Evolutionary conservation across 2,797 vertebrate genomes (phyloP), one percentile per base, ranked within the genome.

Genomic region (Falco concolor): DNA sequence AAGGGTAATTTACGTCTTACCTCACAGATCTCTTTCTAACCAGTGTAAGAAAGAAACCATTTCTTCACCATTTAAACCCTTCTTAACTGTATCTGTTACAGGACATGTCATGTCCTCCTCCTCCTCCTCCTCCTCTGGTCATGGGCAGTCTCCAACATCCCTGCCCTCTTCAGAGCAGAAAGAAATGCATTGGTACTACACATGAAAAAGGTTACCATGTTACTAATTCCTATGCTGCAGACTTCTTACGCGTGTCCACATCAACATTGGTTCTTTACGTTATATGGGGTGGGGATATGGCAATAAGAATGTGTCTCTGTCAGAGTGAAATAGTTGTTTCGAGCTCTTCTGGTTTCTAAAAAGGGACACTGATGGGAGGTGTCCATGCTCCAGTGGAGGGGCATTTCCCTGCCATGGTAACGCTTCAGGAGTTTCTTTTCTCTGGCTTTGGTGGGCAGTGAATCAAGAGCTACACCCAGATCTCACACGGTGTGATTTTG

Each of bases 131-230:
- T 72, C 6, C 16, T 50, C 15, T 38, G 19, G 6, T 22, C 0
- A 0, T 22, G 53, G 40, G 6, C 56, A 63, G 27, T 52, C 60
- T 52, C 45, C 42, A 22, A 1, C 10, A 24, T 68, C 34, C 42
- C 42, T 50, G 27, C 54, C 44, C 40, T 64, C 25, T 73, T 34
- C 30, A n/a, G 36, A 40, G n/a, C 27, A 59, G 56, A 61, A 80
- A 10, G 24, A 64, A 45, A 50, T 16, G 5, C 16, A 1, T 10
- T 45, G 70, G 9, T 44, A 15, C 16, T 24, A 2, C 6, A 8
- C 7, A 4, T 38, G 13, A 5, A 34, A 63, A 57, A 63, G 13
- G 15, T 38, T 50, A 21, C 10, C 23, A 1, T 0, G 25, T 78
- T 30, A 18, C 23, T 79, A 27, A 12, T 78, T 87, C 23, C 25